Conservation (phyloP, 1,140 invertebrate genomes). For the Anoplophora glabripennis region DNA sequence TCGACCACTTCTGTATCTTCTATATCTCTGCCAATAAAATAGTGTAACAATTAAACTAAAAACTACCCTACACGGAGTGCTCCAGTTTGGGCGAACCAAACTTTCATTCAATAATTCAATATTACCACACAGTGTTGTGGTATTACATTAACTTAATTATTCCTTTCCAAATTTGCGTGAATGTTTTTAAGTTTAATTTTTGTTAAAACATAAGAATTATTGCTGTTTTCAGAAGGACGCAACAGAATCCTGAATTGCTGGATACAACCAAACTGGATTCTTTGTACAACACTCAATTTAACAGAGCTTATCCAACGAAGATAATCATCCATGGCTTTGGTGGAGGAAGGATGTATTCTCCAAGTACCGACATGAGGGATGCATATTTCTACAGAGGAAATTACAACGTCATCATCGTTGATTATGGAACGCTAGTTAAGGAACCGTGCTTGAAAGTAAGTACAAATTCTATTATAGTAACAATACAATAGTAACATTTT, state of each 20-base stretch:
- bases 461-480: slow-evolving; percentile 42
- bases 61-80: too few species aligned
- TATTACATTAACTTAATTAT: not conserved
- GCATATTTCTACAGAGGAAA: slow-evolving; percentile 76
- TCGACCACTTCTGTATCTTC: too few species aligned
- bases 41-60: too few species aligned
- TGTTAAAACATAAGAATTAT: not conserved
- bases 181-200: not conserved
- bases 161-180: not conserved
- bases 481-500: too few species aligned
- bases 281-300: slow-evolving; percentile 68
- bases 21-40: too few species aligned
- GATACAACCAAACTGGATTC: slow-evolving; percentile 68
- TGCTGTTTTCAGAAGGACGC: slow-evolving; percentile 62
- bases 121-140: too few species aligned
- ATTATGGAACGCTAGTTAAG: slow-evolving; percentile 75
- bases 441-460: slow-evolving; percentile 70
- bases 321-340: slow-evolving; percentile 81
- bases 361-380: slow-evolving; percentile 76
- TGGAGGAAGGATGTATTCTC: slow-evolving; percentile 71
- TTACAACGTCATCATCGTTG: slow-evolving; percentile 85
- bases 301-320: slow-evolving; percentile 71
- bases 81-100: too few species aligned
- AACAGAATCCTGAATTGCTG: slow-evolving; percentile 67
- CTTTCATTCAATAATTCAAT: too few species aligned